Evolutionary conservation across 2,113 vertebrate species (phyloP).

Genomic region (Chionodraco myersi): DNA sequence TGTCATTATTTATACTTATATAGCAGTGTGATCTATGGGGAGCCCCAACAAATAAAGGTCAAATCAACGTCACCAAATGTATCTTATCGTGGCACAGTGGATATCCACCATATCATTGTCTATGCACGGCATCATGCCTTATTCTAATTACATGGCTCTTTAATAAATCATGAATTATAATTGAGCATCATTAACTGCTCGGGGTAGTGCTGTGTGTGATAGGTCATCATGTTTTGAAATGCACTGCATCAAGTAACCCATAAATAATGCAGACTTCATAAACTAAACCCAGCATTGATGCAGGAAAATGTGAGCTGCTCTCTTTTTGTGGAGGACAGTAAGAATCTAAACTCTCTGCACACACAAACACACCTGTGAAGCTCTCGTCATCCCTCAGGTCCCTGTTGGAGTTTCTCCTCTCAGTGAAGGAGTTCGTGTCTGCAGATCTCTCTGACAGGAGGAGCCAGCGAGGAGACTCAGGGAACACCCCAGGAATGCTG

Average conservation of each 20-base stretch:
- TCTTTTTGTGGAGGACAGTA: neutral
- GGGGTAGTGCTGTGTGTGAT: neutral
- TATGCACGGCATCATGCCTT: neutral
- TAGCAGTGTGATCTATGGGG: neutral
- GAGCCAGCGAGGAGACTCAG: slow-evolving; percentile 91
- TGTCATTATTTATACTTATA: neutral
- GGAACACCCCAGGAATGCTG: slow-evolving; percentile 89
- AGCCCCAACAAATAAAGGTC: neutral
- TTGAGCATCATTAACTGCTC: slow-evolving; percentile 17
- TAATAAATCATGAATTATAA: slow-evolving; percentile 44
- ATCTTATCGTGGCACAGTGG: neutral
- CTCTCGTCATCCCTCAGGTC: slow-evolving; percentile 85
- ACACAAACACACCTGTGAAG: slow-evolving; percentile 77
- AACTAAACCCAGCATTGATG: neutral
- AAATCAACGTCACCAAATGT: neutral
- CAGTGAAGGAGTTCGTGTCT: slow-evolving; percentile 86
- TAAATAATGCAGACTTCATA: slow-evolving; percentile 42
- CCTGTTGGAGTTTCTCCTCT: slow-evolving; percentile 84
- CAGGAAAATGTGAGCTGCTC: neutral
- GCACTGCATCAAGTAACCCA: slow-evolving; percentile 18
- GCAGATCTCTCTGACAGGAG: slow-evolving; percentile 86
- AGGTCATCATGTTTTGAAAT: slow-evolving; percentile 8
- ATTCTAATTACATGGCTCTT: neutral
- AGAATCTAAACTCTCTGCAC: neutral
- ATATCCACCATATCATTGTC: neutral